Evolutionary conservation across 1,140 invertebrate genomes (phyloP).

Genomic region (Copidosoma floridanum): DNA sequence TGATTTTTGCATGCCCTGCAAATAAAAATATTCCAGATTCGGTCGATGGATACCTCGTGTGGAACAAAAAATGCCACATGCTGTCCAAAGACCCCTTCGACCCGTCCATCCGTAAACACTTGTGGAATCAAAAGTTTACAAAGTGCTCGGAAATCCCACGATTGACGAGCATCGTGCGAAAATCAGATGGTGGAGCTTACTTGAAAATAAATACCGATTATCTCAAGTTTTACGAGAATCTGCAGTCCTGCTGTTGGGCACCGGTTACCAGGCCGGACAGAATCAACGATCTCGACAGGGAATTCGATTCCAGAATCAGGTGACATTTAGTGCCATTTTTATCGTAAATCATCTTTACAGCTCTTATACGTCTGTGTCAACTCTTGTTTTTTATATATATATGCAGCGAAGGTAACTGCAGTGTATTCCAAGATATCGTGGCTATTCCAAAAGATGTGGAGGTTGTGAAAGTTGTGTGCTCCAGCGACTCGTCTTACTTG

Average conservation of each 20-base stretch:
- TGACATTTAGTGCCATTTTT: constrained; percentile 33
- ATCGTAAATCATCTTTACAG: not conserved
- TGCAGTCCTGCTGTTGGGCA: constrained; percentile 59
- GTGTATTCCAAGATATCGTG: constrained; percentile 47
- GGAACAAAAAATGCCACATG: constrained; percentile 68
- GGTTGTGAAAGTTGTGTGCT: constrained; percentile 53
- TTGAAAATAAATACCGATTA: constrained; percentile 37
- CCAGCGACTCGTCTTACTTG: constrained; percentile 38
- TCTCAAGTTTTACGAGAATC: constrained; percentile 39
- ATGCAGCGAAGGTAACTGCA: constrained; percentile 41
- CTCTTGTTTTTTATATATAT: no score
- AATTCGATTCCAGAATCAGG: constrained; percentile 55
- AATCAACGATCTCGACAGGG: constrained; percentile 31
- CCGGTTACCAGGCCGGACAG: constrained; percentile 46
- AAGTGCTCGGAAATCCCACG: constrained; percentile 56
- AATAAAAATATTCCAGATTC: constrained; percentile 23
- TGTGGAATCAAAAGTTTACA: constrained; percentile 59
- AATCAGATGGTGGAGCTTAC: constrained; percentile 40
- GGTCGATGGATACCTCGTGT: constrained; percentile 62
- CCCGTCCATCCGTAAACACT: constrained; percentile 61
- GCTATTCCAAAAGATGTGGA: constrained; percentile 45
- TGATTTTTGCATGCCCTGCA: no score
- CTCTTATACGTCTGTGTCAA: not conserved
- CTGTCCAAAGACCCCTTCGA: constrained; percentile 68
- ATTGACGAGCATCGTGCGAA: constrained; percentile 52